phyloP scores from a whole-genome alignment of 2,888 invertebrate species.

The Dynastes hyllus region DNA sequence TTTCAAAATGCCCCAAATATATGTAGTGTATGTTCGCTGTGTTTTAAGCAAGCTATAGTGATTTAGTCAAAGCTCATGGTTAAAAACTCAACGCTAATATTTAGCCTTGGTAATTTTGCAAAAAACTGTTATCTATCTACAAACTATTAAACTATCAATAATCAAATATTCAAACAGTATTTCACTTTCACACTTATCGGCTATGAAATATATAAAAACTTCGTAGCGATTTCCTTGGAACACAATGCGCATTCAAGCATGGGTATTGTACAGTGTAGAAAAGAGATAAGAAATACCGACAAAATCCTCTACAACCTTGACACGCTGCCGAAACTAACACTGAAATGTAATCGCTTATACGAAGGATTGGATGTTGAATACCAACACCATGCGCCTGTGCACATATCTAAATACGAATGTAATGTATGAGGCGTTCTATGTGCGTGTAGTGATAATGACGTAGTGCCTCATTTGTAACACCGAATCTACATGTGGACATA shows the following conservation, averaged over 20 bases:
- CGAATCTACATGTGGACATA: slow-evolving; percentile 35
- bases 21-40: too few relatives aligned
- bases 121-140: background rate
- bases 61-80: too few relatives aligned
- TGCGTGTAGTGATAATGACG: background rate
- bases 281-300: slow-evolving; percentile 1
- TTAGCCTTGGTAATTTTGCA: background rate
- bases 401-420: background rate
- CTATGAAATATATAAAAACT: too few relatives aligned
- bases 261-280: background rate
- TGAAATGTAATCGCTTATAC: slow-evolving; percentile 14
- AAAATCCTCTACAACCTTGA: slow-evolving; percentile 20
- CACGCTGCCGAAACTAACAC: slow-evolving; percentile 9
- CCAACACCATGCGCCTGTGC: background rate
- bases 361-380: slow-evolving; percentile 3
- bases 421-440: background rate
- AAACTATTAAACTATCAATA: too few relatives aligned
- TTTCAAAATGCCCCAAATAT: too few relatives aligned
- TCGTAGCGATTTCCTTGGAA: background rate
- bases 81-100: too few relatives aligned
- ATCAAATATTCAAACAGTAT: background rate
- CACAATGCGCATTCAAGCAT: background rate
- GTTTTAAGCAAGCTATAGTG: too few relatives aligned
- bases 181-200: background rate
- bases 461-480: slow-evolving; percentile 2